These are phyloP conservation scores for Andrena fulva DNA, from an alignment of 2,888 invertebrate species.

Conservation along the genomic window DNA sequence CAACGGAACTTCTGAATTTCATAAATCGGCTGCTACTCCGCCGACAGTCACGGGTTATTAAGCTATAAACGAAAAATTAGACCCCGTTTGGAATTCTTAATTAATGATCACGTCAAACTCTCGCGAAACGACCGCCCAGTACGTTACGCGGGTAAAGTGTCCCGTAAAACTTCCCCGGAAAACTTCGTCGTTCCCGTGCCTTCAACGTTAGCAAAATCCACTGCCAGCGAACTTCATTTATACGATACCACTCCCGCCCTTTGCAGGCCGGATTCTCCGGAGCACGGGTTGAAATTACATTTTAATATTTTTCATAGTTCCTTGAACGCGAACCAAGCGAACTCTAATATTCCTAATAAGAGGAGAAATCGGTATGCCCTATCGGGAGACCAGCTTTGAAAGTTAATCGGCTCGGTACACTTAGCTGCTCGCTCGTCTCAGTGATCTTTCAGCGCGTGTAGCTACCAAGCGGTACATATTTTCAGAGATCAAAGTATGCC, in stretches of 20 bases:
- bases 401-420: no score
- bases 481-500: neutral
- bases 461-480: neutral
- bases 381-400: no score
- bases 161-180: conserved; percentile 41
- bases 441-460: no score
- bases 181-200: conserved; percentile 26
- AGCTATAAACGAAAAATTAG: conserved; percentile 66
- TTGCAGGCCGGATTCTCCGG: neutral
- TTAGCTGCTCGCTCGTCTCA: no score
- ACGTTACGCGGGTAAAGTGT: conserved; percentile 38
- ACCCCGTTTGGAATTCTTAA: conserved; percentile 55
- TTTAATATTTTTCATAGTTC: neutral
- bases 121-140: conserved; percentile 15
- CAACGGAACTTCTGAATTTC: conserved; percentile 30
- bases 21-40: conserved; percentile 50
- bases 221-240: conserved; percentile 25
- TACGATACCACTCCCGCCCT: conserved; percentile 10
- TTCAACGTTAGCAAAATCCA: conserved; percentile 13
- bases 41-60: conserved; percentile 59
- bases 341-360: no score
- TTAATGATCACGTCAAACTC: conserved; percentile 61
- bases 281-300: conserved; percentile 20
- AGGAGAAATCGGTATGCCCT: neutral
- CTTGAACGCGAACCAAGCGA: neutral